Evolutionary conservation across 2,888 invertebrate genomes (phyloP).

Genomic region (Lasiommata megera): DNA sequence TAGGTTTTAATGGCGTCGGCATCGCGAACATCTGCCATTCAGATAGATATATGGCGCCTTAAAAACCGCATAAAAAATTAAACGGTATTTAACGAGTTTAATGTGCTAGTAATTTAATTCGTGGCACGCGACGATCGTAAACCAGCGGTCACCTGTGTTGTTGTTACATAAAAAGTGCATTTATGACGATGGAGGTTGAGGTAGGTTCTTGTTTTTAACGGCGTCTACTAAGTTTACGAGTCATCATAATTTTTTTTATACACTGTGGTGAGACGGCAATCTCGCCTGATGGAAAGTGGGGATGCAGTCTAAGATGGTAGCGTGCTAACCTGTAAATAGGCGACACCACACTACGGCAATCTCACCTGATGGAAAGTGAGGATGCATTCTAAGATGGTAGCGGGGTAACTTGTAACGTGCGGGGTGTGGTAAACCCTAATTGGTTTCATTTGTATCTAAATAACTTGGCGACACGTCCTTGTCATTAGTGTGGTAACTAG

Average conservation of each 20-base stretch:
- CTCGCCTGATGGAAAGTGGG: no score
- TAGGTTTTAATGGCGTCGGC: not conserved
- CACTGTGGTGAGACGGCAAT: no score
- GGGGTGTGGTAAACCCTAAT: no score
- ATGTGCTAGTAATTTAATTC: conserved; percentile 45
- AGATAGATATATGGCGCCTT: conserved; percentile 7
- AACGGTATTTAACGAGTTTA: conserved; percentile 28
- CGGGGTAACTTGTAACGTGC: no score
- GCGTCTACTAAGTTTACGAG: not conserved
- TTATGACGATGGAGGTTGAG: conserved; percentile 28
- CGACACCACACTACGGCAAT: no score
- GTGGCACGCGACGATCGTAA: conserved; percentile 68
- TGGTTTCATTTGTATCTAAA: no score
- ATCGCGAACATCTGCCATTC: not conserved
- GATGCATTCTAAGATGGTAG: no score
- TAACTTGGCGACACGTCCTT: no score
- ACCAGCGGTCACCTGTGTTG: conserved; percentile 74
- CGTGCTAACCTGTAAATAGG: no score
- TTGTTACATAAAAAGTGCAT: conserved; percentile 36
- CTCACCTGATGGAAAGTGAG: no score
- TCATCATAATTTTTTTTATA: not conserved
- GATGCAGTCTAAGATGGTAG: no score
- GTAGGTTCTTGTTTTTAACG: conserved; percentile 21
- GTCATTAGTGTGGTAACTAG: no score
- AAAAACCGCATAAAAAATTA: conserved; percentile 24